Conservation (phyloP, 2,113 vertebrate genomes). For the Charadrius vociferus region DNA sequence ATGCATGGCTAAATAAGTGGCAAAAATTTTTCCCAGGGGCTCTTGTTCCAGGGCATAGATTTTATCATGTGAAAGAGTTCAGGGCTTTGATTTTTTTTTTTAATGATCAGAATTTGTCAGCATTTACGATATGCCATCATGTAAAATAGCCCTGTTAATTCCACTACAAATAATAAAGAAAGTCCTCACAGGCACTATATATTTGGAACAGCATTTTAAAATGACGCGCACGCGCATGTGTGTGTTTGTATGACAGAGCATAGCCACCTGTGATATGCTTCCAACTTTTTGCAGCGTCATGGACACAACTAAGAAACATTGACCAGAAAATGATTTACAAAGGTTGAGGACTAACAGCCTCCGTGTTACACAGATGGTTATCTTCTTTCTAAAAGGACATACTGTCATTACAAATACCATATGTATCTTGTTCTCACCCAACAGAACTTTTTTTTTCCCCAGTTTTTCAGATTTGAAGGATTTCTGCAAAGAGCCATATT, state of each 20-base stretch:
- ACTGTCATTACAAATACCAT: slow-evolving; percentile 24
- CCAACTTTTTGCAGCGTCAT: neutral
- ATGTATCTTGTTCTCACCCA: slow-evolving; percentile 18
- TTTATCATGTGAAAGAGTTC: neutral
- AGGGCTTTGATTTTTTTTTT: neutral
- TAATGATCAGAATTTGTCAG: neutral
- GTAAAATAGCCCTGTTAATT: neutral
- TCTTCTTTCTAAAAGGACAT: slow-evolving; percentile 1
- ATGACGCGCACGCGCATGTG: neutral
- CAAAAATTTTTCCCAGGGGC: neutral
- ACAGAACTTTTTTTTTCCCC: neutral
- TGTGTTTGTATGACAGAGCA: neutral
- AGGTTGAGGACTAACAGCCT: neutral
- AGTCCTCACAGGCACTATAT: neutral
- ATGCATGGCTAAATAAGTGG: neutral
- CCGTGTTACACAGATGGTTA: slow-evolving; percentile 11
- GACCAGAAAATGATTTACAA: neutral
- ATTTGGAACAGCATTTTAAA: slow-evolving; percentile 11
- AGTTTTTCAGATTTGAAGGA: slow-evolving; percentile 5
- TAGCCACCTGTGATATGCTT: neutral
- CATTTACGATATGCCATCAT: neutral
- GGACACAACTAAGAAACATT: neutral
- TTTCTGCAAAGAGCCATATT: neutral
- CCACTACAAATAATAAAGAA: neutral
- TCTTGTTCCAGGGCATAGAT: neutral